Evolutionary conservation across 2,888 invertebrate genomes (phyloP).

Genomic region (Phrixothrix hirtus): DNA sequence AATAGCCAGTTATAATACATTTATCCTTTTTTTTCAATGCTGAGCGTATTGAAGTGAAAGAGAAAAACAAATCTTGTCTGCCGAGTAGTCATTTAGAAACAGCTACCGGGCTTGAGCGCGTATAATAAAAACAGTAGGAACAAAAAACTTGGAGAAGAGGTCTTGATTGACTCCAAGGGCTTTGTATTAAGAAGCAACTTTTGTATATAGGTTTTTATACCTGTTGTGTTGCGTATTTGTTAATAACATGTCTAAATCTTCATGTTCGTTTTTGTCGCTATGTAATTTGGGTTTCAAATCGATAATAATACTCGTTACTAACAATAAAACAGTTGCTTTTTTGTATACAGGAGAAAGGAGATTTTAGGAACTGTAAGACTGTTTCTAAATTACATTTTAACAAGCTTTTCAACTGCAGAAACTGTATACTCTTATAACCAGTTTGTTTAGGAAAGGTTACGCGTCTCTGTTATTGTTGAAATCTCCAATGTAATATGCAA

Average conservation of each 20-base stretch:
- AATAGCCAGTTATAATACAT: background rate
- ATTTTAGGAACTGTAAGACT: background rate
- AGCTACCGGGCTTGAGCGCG: slow-evolving; percentile 28
- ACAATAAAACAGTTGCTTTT: too few relatives aligned
- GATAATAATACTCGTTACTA: slow-evolving; percentile 20
- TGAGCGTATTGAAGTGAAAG: slow-evolving; percentile 1
- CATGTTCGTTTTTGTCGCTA: slow-evolving; percentile 7
- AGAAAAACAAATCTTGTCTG: slow-evolving; percentile 21
- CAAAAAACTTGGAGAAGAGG: slow-evolving; percentile 22
- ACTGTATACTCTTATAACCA: too few relatives aligned
- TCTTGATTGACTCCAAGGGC: slow-evolving; percentile 25
- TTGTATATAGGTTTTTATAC: slow-evolving; percentile 17
- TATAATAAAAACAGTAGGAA: slow-evolving; percentile 24
- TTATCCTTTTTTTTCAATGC: slow-evolving; percentile 9
- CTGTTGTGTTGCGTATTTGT: slow-evolving; percentile 13
- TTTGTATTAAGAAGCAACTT: slow-evolving; percentile 27
- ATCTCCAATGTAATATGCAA: too few relatives aligned
- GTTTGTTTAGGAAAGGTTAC: too few relatives aligned
- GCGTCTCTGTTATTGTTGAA: too few relatives aligned
- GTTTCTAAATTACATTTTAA: slow-evolving; percentile 11
- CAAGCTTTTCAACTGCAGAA: too few relatives aligned
- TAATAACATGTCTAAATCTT: slow-evolving; percentile 23
- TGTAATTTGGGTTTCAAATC: slow-evolving; percentile 22
- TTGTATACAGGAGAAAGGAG: too few relatives aligned
- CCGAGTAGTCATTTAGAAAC: slow-evolving; percentile 26